phyloP scores from a whole-genome alignment of 2,797 vertebrate species.

The Tapera naevia region DNA sequence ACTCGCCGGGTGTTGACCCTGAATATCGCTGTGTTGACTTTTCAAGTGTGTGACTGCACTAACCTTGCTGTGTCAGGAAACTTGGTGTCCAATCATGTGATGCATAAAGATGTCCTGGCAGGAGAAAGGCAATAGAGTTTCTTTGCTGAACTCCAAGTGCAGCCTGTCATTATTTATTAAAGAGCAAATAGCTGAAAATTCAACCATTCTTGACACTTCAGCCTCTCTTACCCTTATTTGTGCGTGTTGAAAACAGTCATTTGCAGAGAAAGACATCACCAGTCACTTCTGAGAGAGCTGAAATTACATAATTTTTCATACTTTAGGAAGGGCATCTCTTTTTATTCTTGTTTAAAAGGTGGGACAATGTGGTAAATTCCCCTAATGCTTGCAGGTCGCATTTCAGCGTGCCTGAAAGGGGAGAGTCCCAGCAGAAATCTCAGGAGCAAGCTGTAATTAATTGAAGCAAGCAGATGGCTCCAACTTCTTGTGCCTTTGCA shows the following conservation, averaged over 20 bases:
- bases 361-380: background rate
- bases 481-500: background rate
- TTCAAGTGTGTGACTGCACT: constrained; percentile 6
- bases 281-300: background rate
- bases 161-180: constrained; percentile 58
- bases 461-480: constrained; percentile 48
- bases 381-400: background rate
- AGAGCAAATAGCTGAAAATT: constrained; percentile 11
- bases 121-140: constrained; percentile 1
- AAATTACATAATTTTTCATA: background rate
- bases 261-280: background rate
- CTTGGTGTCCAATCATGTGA: background rate
- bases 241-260: background rate
- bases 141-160: constrained; percentile 8
- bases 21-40: background rate
- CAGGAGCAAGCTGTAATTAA: constrained; percentile 43
- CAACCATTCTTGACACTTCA: background rate
- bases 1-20: background rate
- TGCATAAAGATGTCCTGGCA: constrained; percentile 10
- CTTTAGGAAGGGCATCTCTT: background rate
- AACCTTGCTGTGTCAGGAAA: constrained; percentile 49
- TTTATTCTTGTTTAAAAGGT: background rate
- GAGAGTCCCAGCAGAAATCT: constrained; percentile 27
- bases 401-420: background rate
- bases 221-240: background rate